Evolutionary conservation across 2,113 vertebrate genomes (phyloP).

Genomic region (Ptyas mucosa): DNA sequence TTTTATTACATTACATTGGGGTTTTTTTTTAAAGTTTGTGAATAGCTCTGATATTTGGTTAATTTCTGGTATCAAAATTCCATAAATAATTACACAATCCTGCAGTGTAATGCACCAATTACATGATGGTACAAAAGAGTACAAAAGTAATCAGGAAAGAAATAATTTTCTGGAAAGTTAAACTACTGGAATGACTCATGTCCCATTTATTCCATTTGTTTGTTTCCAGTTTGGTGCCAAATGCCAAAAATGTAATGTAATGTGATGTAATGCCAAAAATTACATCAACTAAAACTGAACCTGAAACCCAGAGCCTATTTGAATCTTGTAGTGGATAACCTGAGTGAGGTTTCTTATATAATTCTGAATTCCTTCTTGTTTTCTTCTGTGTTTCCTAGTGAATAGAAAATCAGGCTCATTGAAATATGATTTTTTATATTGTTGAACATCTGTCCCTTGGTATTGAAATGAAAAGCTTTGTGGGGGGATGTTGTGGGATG

Average conservation of each 20-base stretch:
- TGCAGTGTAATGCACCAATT: neutral
- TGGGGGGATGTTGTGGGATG: neutral
- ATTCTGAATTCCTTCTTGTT: neutral
- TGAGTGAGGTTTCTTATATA: neutral
- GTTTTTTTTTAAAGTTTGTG: neutral
- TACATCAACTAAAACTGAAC: neutral
- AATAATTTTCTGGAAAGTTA: slow-evolving; percentile 5
- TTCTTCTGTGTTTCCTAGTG: neutral
- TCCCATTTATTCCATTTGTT: neutral
- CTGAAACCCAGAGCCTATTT: neutral
- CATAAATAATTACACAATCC: neutral
- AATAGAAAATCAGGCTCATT: neutral
- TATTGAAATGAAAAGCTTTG: neutral
- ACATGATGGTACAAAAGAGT: neutral
- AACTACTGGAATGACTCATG: neutral
- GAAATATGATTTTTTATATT: neutral
- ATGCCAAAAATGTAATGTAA: too few relatives aligned
- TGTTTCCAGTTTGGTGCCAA: neutral
- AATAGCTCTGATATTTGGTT: neutral
- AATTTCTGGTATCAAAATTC: neutral
- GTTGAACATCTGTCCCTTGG: neutral
- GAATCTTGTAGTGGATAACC: neutral
- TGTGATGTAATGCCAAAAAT: neutral
- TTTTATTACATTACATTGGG: neutral
- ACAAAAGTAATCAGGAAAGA: neutral